Base-by-base conservation (phyloP, 2,888 invertebrate species). In the Deilephila elpenor region DNA sequence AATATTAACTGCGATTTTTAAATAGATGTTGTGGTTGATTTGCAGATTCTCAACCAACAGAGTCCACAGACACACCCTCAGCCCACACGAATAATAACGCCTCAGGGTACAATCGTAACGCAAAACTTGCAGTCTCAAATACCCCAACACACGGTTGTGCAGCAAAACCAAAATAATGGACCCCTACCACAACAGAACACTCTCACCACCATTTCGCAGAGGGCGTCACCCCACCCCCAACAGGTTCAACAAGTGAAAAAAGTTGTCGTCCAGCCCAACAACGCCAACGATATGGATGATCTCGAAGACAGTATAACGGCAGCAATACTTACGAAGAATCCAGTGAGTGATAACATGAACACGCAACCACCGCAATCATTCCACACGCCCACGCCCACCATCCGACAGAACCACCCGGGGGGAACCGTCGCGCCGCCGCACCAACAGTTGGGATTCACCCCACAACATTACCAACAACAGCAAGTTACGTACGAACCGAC, bases 251-350 rank as follows among this genome's bases (percentile, higher is more conserved):
- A 61, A 67, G 85, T 87, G 1, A 93, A 92, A 71, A 91, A 93
- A 83, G 93, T 93, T 20, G 86, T 88, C n/a, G 93, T 93, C 0
- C 93, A 92, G 81, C 92, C 93, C 1, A 94, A 93, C 77, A 93
- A 93, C 75, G 92, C 94, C 0, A 93, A 88, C 73, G 95, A 94
- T 74, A 91, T 95, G 91, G 95, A 94, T 74, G 95, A 95, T 82
- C 87, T 95, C 44, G 95, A 95, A 81, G 95, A 95, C 60, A 95
- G 95, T 78, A 95, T 95, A 75, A 93, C 94, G 11, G 95, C 95
- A 5, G 95, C 95, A 3, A 94, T 95, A 76, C 86, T 95, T 20
- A 90, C 90, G 61, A 94, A 94, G 76, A 89, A 90, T 76, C 86
- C 90, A 0, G 88, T 90, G 3, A 87, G 78, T 32, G 92, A 93